Conservation (phyloP, 2,797 vertebrate genomes). For the Miichthys miiuy region DNA sequence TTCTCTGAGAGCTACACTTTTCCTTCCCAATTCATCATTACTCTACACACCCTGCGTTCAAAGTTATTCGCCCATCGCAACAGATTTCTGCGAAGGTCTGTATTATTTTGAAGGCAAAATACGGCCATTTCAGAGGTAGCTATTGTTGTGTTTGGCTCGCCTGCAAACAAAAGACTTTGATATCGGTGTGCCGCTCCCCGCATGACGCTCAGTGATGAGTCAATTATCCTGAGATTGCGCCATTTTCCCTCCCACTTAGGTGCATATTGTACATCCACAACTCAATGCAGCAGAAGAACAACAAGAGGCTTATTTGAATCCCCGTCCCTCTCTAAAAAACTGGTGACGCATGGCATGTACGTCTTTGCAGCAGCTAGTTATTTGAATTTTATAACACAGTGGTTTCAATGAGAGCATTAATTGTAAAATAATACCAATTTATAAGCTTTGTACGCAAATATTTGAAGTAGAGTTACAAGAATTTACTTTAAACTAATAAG, state of each 20-base stretch:
- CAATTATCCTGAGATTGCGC: conserved; percentile 47
- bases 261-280: conserved; percentile 18
- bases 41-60: conserved; percentile 31
- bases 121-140: conserved; percentile 38
- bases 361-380: not conserved
- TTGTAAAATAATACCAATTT: not conserved
- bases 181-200: conserved; percentile 26
- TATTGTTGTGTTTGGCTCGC: conserved; percentile 19
- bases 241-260: conserved; percentile 36
- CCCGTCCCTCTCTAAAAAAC: not conserved
- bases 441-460: not conserved
- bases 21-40: conserved; percentile 59
- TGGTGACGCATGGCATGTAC: not conserved
- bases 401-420: not conserved
- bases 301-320: not conserved
- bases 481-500: not conserved
- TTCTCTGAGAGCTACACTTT: conserved; percentile 37
- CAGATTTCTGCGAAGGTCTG: conserved; percentile 48
- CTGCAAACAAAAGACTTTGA: conserved; percentile 50
- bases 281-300: conserved; percentile 1
- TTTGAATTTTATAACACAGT: not conserved
- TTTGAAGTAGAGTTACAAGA: not conserved
- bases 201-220: conserved; percentile 20
- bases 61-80: conserved; percentile 37
- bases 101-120: conserved; percentile 66